These are phyloP conservation scores for Bubo bubo DNA, from an alignment of 2,113 vertebrate genomes.

Conservation along the genomic window DNA sequence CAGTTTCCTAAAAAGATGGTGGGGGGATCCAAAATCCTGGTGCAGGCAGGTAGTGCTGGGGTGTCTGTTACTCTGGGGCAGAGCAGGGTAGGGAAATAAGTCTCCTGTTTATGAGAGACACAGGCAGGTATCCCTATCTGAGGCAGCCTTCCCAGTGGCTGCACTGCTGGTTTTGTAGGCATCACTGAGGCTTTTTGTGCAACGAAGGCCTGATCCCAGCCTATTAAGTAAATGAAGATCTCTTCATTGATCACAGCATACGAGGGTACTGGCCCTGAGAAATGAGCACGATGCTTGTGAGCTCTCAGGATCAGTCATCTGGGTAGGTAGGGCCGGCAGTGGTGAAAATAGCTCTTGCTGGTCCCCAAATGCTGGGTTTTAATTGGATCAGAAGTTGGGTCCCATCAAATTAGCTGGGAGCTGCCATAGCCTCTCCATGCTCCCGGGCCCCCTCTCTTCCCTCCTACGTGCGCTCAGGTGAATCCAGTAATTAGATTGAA, in stretches of 20 bases:
- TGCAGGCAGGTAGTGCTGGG: rapidly evolving
- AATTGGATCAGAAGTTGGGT: not conserved
- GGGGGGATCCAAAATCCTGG: not conserved
- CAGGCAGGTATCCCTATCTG: rapidly evolving
- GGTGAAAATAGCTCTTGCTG: not conserved
- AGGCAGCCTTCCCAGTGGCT: not conserved
- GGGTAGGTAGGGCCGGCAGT: rapidly evolving
- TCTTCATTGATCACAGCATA: not conserved
- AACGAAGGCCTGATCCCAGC: not conserved
- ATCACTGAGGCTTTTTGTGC: not conserved
- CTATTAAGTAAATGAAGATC: not conserved
- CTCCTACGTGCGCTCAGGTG: not conserved
- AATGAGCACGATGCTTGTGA: rapidly evolving
- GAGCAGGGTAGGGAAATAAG: not conserved
- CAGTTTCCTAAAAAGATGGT: not conserved
- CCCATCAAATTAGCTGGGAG: not conserved
- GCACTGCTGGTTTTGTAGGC: not conserved
- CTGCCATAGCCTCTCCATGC: not conserved
- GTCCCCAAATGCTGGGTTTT: not conserved
- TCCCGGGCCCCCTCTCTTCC: not conserved
- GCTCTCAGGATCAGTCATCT: not conserved
- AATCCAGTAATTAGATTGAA: not conserved
- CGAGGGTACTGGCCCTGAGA: rapidly evolving
- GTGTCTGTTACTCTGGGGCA: not conserved
- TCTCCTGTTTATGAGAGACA: not conserved